Evolutionary conservation across 2,888 invertebrate species (phyloP).

Genomic region (Bellardia bayeri): DNA sequence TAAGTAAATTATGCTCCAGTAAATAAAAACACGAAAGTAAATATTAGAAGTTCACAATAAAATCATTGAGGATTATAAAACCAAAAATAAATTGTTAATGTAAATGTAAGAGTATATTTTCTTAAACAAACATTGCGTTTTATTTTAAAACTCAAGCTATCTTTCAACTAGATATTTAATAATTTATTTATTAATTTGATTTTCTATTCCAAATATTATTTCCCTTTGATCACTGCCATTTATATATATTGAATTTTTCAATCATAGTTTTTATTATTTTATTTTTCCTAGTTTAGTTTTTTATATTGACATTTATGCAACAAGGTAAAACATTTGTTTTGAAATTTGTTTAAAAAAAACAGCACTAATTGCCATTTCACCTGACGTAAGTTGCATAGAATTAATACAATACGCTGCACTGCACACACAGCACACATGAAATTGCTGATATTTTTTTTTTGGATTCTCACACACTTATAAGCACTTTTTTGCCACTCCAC

Average conservation of each 20-base stretch:
- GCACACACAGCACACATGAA: conserved; percentile 30
- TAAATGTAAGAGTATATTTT: too few species aligned
- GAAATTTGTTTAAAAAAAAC: conserved; percentile 25
- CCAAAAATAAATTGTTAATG: too few species aligned
- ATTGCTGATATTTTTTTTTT: conserved; percentile 20
- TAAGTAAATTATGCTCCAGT: too few species aligned
- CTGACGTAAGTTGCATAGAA: conserved; percentile 72
- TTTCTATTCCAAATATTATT: too few species aligned
- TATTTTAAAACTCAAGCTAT: too few species aligned
- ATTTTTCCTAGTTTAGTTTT: conserved; percentile 3
- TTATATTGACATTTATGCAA: background rate
- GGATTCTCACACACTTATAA: background rate
- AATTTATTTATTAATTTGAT: too few species aligned
- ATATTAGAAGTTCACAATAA: too few species aligned
- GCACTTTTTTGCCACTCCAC: background rate
- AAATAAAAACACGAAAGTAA: too few species aligned
- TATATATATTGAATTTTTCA: background rate
- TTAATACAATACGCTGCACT: conserved; percentile 65
- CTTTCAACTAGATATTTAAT: too few species aligned
- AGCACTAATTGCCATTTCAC: conserved; percentile 66
- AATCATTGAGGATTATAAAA: too few species aligned
- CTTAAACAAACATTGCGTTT: too few species aligned
- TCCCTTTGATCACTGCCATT: background rate
- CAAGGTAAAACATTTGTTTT: background rate
- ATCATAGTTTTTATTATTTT: background rate